phyloP scores from a whole-genome alignment of 2,888 invertebrate species.

The Acheta domesticus region DNA sequence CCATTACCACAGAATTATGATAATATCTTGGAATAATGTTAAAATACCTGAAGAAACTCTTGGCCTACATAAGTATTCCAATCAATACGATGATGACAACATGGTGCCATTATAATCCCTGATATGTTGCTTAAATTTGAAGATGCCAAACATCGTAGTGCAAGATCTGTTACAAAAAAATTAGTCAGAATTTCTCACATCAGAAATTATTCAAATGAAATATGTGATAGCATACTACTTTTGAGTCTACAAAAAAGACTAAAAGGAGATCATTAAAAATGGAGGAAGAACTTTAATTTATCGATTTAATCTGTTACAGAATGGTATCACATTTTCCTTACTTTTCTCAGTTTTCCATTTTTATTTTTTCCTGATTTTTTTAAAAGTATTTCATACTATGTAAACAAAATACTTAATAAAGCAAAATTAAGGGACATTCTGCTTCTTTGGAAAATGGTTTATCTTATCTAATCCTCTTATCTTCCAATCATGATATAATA shows the following conservation, averaged over 20 bases:
- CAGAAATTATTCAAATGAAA: too few species aligned
- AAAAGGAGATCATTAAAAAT: too few species aligned
- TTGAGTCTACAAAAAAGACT: too few species aligned
- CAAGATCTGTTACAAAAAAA: conserved; percentile 57
- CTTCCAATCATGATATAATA: too few species aligned
- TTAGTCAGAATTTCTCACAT: too few species aligned
- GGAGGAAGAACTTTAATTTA: too few species aligned
- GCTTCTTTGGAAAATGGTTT: too few species aligned
- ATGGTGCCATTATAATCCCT: conserved; percentile 75
- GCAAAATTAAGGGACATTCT: too few species aligned
- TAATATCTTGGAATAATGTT: background rate
- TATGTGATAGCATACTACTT: too few species aligned
- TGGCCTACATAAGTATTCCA: conserved; percentile 69
- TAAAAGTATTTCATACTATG: too few species aligned
- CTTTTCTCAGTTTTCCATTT: background rate
- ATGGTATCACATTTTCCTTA: background rate
- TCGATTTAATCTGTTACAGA: background rate
- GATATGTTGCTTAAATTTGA: conserved; percentile 44
- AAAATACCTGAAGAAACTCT: conserved; percentile 53
- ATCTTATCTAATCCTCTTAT: too few species aligned
- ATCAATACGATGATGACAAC: conserved; percentile 85
- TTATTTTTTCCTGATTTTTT: background rate
- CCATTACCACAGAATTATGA: background rate
- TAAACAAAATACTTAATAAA: too few species aligned
- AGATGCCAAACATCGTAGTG: conserved; percentile 62